Conservation (phyloP, 2,888 invertebrate genomes). For the Eupithecia exiguata region DNA sequence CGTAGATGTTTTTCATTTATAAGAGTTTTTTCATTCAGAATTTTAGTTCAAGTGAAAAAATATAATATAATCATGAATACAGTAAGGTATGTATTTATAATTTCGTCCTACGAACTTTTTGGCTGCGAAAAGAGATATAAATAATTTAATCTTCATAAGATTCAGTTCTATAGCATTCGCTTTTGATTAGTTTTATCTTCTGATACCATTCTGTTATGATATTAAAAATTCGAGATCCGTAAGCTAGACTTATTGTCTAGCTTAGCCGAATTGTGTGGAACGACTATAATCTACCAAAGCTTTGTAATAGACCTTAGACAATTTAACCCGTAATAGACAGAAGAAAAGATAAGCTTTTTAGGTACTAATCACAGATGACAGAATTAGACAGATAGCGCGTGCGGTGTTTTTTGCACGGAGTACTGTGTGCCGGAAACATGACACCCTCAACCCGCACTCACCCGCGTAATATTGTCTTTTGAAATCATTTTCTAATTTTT, state of each 20-base stretch:
- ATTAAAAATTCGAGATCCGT: conserved; percentile 14
- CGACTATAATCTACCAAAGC: neutral
- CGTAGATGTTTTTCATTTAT: neutral
- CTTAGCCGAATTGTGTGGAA: conserved; percentile 1
- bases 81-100: no score
- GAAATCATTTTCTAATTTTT: no score
- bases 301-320: neutral
- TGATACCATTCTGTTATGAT: neutral
- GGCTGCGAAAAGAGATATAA: neutral
- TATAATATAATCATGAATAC: no score
- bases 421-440: no score
- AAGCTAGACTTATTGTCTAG: conserved; percentile 16
- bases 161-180: neutral
- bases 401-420: no score
- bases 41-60: neutral
- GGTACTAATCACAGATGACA: no score
- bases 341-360: neutral
- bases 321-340: no score
- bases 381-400: no score
- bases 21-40: neutral
- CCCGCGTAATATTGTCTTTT: no score
- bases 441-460: no score
- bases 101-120: neutral
- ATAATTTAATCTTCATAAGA: neutral
- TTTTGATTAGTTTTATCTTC: neutral